Evolutionary conservation across 2,888 invertebrate genomes (phyloP).

Genomic region (Lapara coniferarum): DNA sequence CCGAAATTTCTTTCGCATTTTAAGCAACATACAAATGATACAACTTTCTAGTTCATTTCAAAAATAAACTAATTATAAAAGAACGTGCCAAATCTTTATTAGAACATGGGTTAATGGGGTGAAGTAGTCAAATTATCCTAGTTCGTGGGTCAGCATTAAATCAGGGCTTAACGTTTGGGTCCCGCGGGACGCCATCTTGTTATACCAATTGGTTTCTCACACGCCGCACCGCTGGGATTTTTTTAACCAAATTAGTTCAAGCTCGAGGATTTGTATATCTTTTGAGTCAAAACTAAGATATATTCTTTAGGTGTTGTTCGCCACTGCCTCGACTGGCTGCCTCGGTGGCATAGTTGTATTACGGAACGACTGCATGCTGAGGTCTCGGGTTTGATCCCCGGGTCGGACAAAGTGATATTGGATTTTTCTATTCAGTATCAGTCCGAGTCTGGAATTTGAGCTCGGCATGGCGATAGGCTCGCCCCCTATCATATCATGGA

Average conservation of each 20-base stretch:
- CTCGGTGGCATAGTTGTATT: no score
- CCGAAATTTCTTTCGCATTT: neutral
- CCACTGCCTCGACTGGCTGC: no score
- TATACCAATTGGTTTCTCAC: constrained; percentile 41
- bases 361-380: no score
- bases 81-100: neutral
- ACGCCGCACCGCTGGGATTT: constrained; percentile 18
- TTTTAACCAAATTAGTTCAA: neutral
- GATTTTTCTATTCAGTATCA: no score
- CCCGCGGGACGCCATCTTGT: constrained; percentile 38
- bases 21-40: neutral
- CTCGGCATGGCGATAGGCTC: no score
- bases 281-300: neutral
- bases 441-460: no score
- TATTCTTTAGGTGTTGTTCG: neutral
- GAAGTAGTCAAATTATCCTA: constrained; percentile 5
- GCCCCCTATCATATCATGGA: no score
- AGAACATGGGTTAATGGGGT: neutral
- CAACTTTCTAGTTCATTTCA: neutral
- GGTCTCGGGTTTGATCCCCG: no score
- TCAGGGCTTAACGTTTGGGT: constrained; percentile 42
- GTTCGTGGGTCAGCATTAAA: constrained; percentile 37
- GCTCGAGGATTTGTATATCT: neutral
- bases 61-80: neutral
- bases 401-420: no score